phyloP scores from a whole-genome alignment of 2,113 vertebrate genomes.

The Chunga burmeisteri region DNA sequence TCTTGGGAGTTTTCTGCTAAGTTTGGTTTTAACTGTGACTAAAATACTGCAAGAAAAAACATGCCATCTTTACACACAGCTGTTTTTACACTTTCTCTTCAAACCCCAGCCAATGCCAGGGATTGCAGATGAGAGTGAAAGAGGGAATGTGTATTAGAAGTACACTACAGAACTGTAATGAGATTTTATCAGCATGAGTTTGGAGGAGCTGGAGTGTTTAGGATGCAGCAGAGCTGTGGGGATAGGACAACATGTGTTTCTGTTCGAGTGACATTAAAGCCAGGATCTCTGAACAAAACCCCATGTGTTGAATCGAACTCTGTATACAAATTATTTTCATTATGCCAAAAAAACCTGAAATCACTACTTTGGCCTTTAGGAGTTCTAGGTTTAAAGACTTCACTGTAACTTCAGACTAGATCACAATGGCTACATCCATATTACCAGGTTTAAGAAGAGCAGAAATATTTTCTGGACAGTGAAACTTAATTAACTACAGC shows the following conservation, averaged over 20 bases:
- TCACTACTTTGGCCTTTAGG: background rate
- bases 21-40: background rate
- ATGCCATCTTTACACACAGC: background rate
- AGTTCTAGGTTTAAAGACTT: background rate
- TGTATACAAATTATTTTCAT: background rate
- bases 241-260: background rate
- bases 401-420: background rate
- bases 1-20: background rate
- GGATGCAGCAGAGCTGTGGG: background rate
- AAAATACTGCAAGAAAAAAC: background rate
- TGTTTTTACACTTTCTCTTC: conserved; percentile 8
- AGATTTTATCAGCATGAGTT: conserved; percentile 41
- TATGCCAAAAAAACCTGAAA: background rate
- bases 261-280: conserved; percentile 9
- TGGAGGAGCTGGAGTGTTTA: background rate
- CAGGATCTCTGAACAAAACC: background rate
- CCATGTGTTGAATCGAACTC: background rate
- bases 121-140: conserved; percentile 3
- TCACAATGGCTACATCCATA: background rate
- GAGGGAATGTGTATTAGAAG: background rate
- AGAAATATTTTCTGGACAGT: background rate
- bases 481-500: background rate
- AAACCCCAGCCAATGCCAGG: background rate
- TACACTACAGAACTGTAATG: conserved; percentile 31
- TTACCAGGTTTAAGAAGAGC: background rate